Conservation (phyloP, 2,797 vertebrate species). For the Mormyrus hasselquistii region DNA sequence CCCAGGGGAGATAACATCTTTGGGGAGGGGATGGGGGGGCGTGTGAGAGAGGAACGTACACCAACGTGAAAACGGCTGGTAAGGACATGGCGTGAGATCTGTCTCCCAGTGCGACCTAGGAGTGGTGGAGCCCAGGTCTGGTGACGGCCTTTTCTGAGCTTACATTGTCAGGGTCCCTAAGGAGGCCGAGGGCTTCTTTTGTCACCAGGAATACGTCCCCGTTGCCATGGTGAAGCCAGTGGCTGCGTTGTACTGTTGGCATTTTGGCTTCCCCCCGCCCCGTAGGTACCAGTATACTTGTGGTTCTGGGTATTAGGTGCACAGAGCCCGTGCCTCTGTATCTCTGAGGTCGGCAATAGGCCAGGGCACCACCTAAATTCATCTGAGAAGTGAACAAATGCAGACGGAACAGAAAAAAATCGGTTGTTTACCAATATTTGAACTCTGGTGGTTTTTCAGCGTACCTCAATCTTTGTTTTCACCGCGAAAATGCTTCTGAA, state of each 20-base stretch:
- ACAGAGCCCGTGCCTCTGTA: neutral
- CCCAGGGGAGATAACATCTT: slow-evolving; percentile 11
- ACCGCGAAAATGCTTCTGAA: neutral
- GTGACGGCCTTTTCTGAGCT: neutral
- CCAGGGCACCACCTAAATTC: neutral
- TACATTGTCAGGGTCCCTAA: neutral
- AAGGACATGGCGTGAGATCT: neutral
- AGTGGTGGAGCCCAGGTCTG: neutral
- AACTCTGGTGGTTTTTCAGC: slow-evolving; percentile 3
- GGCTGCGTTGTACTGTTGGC: neutral
- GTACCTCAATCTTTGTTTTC: neutral
- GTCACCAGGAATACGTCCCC: neutral
- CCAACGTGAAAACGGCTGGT: neutral
- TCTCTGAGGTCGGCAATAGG: neutral
- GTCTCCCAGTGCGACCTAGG: neutral
- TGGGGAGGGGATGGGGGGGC: no score
- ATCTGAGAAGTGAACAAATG: neutral
- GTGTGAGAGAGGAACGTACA: neutral
- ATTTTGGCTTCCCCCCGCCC: neutral
- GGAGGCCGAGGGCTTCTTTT: neutral
- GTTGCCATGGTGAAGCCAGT: neutral
- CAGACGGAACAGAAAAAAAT: neutral
- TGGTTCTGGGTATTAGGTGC: neutral
- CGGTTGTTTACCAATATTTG: neutral
- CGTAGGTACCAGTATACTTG: neutral